Evolutionary conservation across 2,797 vertebrate species (phyloP).

Genomic region (Steatocranus sp.): DNA sequence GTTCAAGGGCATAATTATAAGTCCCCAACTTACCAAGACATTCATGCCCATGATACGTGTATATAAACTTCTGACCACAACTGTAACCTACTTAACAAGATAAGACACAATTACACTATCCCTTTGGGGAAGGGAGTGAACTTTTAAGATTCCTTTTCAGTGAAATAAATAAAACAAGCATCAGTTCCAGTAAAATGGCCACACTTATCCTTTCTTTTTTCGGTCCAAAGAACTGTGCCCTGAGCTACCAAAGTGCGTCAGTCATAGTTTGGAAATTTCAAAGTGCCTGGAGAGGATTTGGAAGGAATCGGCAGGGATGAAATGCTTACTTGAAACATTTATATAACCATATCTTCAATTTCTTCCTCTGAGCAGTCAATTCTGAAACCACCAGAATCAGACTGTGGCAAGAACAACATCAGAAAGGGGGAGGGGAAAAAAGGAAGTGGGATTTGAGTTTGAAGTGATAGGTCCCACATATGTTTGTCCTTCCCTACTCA

Average conservation of each 20-base stretch:
- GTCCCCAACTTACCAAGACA: background rate
- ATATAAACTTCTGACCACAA: background rate
- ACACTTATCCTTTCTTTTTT: background rate
- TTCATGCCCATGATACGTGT: background rate
- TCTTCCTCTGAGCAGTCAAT: background rate
- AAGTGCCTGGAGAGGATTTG: slow-evolving; percentile 1
- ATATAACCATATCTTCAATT: background rate
- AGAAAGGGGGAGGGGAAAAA: background rate
- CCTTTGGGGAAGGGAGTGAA: slow-evolving; percentile 12
- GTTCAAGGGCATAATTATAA: background rate
- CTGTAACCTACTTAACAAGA: background rate
- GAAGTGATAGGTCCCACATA: slow-evolving; percentile 36
- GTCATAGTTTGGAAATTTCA: background rate
- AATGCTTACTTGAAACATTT: background rate
- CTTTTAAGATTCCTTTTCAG: slow-evolving; percentile 43
- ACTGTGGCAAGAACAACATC: slow-evolving; percentile 6
- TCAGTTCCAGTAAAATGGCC: background rate
- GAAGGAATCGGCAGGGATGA: background rate
- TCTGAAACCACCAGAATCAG: slow-evolving; percentile 13
- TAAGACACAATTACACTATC: background rate
- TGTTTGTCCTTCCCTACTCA: background rate
- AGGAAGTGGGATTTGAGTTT: slow-evolving; percentile 18
- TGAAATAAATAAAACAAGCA: slow-evolving; percentile 42
- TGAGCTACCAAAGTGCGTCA: background rate
- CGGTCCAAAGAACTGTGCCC: background rate